phyloP scores from a whole-genome alignment of 2,113 vertebrate species.

The Daboia siamensis region DNA sequence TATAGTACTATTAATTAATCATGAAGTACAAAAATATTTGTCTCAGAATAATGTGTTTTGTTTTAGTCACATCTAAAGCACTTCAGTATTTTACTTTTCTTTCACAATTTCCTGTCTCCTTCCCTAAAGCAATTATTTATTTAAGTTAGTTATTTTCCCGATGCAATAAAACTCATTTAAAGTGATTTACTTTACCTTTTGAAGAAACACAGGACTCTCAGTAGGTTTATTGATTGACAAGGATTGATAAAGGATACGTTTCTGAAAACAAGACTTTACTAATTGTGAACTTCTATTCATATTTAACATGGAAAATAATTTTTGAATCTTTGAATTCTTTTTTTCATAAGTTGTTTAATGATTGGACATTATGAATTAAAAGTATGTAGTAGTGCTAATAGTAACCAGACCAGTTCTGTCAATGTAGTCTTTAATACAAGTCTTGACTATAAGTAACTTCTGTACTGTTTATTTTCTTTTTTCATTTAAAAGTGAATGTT shows the following conservation, averaged over 20 bases:
- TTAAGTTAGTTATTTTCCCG: background rate
- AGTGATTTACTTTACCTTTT: background rate
- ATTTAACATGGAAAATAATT: background rate
- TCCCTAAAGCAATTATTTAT: background rate
- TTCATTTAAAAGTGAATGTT: conserved; percentile 19
- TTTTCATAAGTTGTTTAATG: background rate
- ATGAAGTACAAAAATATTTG: background rate
- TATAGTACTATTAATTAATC: background rate
- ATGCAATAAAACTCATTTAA: background rate
- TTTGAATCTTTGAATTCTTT: background rate
- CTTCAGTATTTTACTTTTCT: background rate
- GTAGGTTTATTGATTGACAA: background rate
- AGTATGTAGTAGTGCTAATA: background rate
- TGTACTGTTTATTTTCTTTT: background rate
- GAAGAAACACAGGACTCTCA: background rate
- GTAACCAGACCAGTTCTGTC: background rate
- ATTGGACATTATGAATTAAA: background rate
- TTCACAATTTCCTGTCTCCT: background rate
- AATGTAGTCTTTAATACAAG: conserved; percentile 15
- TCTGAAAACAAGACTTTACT: background rate
- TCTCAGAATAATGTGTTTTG: background rate
- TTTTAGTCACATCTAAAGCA: background rate
- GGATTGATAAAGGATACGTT: background rate
- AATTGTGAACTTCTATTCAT: background rate
- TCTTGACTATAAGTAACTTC: background rate